Base-by-base conservation (phyloP, 2,888 invertebrate genomes). In the Cantharis rufa region DNA sequence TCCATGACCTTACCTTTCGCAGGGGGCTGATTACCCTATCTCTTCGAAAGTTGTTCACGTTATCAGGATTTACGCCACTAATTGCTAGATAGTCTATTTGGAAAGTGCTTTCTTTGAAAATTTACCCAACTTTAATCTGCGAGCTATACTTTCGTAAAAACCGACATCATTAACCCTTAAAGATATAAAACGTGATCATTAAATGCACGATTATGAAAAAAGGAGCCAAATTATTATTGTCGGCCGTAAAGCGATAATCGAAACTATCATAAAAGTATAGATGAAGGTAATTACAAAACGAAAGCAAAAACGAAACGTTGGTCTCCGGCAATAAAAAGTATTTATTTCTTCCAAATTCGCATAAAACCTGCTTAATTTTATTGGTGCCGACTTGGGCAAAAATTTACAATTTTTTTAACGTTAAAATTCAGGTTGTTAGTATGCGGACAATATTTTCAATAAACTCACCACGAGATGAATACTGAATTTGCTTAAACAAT, bases 21-120 rank as follows among this genome's bases (percentile, higher is more conserved):
- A 27, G 62, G 48, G 48, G 69, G 62, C 66, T 72, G 72, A 69
- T 66, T 75, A 77, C 73, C 68, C 66, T 64, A 71, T 77, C 71
- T 74, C 69, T 24, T 66, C 24, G 48, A 62, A 27, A 21, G 71
- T 70, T 73, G 70, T 70, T 74, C 73, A 70, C 66, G 73, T 70
- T 77, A 68, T 15, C 69, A 32, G 72, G 71, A 70, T 70, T 63
- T 61, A 63, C 74, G 5, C 32, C 13, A 13, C 32, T 32, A 32
- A 32, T 32, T 32, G 13, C 13, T 32, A 13, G 13, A 13, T 13
- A 1, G 13, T 2, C 13, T 13, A 13, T 32, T 32, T 5, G 13
- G 13, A 32, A 32, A 13, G 5, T 13, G 24, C 24, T 32, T 32
- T 32, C 13, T 13, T 13, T 32, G 13, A n/a, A 32, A 32, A 32